Evolutionary conservation across 2,113 vertebrate species (phyloP).

Genomic region (Nesoenas mayeri): DNA sequence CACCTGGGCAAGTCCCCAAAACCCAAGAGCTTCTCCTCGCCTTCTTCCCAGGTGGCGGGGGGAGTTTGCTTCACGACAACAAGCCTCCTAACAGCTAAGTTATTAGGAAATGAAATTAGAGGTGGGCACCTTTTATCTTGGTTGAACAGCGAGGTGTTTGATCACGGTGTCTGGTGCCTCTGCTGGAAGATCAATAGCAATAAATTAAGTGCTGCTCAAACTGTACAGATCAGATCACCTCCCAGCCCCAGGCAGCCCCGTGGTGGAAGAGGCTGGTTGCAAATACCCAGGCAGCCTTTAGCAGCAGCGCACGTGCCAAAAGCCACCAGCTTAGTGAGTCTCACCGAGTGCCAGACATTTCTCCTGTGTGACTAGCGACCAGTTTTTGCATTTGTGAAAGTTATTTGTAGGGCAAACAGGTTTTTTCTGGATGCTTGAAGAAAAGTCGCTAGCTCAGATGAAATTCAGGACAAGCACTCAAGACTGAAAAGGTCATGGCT

Average conservation of each 20-base stretch:
- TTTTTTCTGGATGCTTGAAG: neutral
- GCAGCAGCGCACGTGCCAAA: fast-evolving
- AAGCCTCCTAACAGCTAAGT: fast-evolving
- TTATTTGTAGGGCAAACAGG: slow-evolving; percentile 3
- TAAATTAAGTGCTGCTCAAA: neutral
- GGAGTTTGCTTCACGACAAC: neutral
- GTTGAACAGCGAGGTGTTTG: neutral
- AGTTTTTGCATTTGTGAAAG: neutral
- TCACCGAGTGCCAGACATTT: neutral
- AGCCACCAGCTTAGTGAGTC: neutral
- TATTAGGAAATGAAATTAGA: neutral
- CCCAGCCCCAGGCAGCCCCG: neutral
- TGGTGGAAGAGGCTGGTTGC: neutral
- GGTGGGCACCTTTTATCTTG: neutral
- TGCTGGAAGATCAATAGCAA: neutral
- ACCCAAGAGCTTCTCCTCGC: neutral
- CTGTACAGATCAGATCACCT: neutral
- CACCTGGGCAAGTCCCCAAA: too few species aligned
- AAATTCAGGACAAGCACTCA: slow-evolving; percentile 3
- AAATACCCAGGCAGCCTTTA: neutral
- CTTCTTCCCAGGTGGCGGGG: neutral
- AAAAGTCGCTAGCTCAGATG: neutral
- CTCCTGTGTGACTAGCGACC: neutral
- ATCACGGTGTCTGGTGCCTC: neutral
- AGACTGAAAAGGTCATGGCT: slow-evolving; percentile 24